These are phyloP conservation scores for Todiramphus saurophagus DNA, from an alignment of 2,113 vertebrate genomes.

Conservation along the genomic window DNA sequence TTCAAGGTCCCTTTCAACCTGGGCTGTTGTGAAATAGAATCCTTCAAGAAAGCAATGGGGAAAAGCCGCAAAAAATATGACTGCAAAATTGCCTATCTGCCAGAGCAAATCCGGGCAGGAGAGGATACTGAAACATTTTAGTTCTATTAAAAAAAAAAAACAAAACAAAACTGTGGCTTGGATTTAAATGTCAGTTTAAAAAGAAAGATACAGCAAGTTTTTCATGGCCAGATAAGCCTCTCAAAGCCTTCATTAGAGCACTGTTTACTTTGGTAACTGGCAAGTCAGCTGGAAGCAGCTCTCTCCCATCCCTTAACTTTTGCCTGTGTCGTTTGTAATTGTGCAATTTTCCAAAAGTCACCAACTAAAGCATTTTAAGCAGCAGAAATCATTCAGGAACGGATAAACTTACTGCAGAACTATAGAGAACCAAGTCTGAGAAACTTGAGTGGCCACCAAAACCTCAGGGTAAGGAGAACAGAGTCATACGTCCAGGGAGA, in stretches of 20 bases:
- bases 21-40: background rate
- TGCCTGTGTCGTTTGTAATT: background rate
- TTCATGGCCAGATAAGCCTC: background rate
- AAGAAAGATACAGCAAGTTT: background rate
- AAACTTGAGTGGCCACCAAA: background rate
- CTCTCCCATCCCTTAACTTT: background rate
- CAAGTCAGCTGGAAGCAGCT: background rate
- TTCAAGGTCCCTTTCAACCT: background rate
- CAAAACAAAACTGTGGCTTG: background rate
- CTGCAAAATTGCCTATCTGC: background rate
- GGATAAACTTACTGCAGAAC: background rate
- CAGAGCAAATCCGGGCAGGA: background rate
- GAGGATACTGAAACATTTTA: background rate
- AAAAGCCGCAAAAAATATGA: background rate
- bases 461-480: background rate
- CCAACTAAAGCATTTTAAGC: constrained; percentile 19
- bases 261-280: constrained; percentile 14
- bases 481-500: rapidly evolving
- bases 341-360: constrained; percentile 5
- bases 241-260: background rate
- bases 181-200: background rate
- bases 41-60: background rate
- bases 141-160: background rate
- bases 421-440: background rate
- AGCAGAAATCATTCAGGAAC: background rate